Percentiles rank a stretch among this genome's conserved stretches.
These are phyloP conservation scores for Montipora foliosa DNA, from an alignment of 64 coral and sea anemone genomes.

Conservation along the genomic window DNA sequence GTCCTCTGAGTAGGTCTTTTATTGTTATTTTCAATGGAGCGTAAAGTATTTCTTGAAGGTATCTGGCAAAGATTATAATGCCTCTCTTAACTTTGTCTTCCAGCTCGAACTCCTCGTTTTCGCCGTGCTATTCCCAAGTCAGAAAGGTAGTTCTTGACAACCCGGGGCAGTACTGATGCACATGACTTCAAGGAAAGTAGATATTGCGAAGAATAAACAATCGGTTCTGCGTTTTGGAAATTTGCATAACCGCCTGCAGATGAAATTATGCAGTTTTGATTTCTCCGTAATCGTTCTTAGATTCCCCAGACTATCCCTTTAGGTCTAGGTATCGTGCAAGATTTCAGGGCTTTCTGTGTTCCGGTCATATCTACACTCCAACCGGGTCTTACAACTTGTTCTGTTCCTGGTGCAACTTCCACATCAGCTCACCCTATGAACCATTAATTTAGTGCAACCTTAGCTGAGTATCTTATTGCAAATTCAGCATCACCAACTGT, in stretches of 20 bases:
- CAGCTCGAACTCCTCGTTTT: conserved; percentile 58
- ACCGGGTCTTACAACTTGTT: no score
- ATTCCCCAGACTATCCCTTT: no score
- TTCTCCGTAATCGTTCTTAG: background rate
- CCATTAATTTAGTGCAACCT: no score
- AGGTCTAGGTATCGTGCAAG: no score
- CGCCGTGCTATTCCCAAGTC: conserved; percentile 69
- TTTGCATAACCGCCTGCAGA: conserved; percentile 61
- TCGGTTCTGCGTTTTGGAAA: conserved; percentile 59
- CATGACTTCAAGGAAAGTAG: conserved; percentile 53
- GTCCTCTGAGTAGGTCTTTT: conserved; percentile 25
- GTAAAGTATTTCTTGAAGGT: conserved; percentile 48
- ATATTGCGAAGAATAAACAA: conserved; percentile 60
- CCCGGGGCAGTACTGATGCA: conserved; percentile 47
- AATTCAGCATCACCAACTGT: no score
- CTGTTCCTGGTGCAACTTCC: no score
- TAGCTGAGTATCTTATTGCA: no score
- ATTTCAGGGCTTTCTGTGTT: no score
- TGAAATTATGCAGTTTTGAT: conserved; percentile 66
- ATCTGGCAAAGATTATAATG: conserved; percentile 44
- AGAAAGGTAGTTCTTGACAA: conserved; percentile 54
- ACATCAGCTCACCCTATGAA: no score
- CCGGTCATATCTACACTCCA: no score
- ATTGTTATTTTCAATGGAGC: conserved; percentile 56
- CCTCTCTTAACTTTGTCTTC: conserved; percentile 45